phyloP scores from a whole-genome alignment of 2,113 vertebrate genomes.

The Ancistrus triradiatus region DNA sequence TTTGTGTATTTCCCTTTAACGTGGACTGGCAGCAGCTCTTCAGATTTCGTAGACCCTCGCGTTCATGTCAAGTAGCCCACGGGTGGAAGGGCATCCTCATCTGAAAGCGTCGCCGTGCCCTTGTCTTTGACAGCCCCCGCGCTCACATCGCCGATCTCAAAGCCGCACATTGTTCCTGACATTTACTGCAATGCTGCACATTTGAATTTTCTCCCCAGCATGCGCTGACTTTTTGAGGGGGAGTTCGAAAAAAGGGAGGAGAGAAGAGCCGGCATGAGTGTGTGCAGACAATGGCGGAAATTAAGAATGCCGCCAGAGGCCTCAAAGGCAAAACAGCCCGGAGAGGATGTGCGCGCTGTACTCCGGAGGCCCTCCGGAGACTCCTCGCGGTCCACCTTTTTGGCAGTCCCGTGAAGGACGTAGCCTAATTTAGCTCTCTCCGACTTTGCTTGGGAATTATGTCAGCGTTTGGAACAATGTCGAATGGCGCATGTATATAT shows the following conservation, averaged over 20 bases:
- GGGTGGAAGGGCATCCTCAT: conserved; percentile 25
- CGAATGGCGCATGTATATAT: too few species aligned
- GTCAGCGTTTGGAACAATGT: too few species aligned
- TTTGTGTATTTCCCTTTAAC: too few species aligned
- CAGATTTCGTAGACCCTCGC: not conserved
- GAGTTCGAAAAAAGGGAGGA: conserved; percentile 2
- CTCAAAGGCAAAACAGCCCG: conserved; percentile 21
- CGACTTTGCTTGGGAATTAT: not conserved
- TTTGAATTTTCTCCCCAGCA: conserved; percentile 48
- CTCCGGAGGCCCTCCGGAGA: not conserved
- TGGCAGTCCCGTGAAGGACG: not conserved
- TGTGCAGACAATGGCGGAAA: conserved; percentile 28
- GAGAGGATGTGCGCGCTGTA: conserved; percentile 21
- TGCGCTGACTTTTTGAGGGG: conserved; percentile 41
- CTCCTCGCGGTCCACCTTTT: not conserved
- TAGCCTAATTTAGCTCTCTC: not conserved
- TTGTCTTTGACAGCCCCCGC: conserved; percentile 23
- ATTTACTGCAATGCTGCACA: conserved; percentile 43
- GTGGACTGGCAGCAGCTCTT: too few species aligned
- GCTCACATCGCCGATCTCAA: conserved; percentile 35
- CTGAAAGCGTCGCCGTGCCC: conserved; percentile 23
- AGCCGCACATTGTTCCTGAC: conserved; percentile 46
- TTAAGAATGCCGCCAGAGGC: conserved; percentile 16
- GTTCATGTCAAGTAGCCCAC: conserved; percentile 2
- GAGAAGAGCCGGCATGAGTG: conserved; percentile 6